Base-by-base conservation (phyloP, 2,797 vertebrate genomes). In the Platalea minor region DNA sequence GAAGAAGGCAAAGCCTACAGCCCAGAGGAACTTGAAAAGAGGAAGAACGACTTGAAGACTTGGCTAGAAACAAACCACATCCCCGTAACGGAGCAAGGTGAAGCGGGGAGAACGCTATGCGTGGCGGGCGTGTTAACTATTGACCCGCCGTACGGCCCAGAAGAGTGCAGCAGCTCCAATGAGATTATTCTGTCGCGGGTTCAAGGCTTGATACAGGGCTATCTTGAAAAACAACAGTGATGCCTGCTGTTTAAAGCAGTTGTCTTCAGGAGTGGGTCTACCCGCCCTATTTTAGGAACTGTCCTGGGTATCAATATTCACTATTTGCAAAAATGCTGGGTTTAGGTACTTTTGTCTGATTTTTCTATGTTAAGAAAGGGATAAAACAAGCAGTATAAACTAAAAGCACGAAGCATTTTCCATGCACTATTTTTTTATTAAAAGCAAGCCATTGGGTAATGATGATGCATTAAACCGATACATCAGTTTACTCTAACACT, bases 51-150 rank as follows among this genome's bases (percentile, higher is more conserved):
- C 35, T 74, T 99, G 37, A 98, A 96, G 69, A 88, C 79, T 3
- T 99, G 99, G 99, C 96, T 99, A 18, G 98, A 99, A 97, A 97
- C 98, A 80, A 99, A 99, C 97, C 98, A 98, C 50, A 96, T 99
- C 69, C 99, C 99, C 0, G 97, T 99, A 74, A 97, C 96, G 2
- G 98, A 99, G 82, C 97, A 98, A n/a, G 98, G 98, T 9, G 97
- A 98, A 20, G 81, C 39, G 2, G 98, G 95, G 9, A 97, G 97
- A 8, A 96, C 95, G 2, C 98, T 99, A 1, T 98, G 96, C 7
- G 99, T 99, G 95, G 99, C 99, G 0, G 98, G 98, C 9, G 98
- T 98, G 23, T 97, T 99, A 83, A 99, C 97, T 8, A 97, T 99
- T 35, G 96, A 97, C 7, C 98, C 99, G 2, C 99, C 99, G 0